Evolutionary conservation across 2,797 vertebrate genomes (phyloP), one percentile per base, ranked within the genome.

Genomic region (Streptopelia turtur): DNA sequence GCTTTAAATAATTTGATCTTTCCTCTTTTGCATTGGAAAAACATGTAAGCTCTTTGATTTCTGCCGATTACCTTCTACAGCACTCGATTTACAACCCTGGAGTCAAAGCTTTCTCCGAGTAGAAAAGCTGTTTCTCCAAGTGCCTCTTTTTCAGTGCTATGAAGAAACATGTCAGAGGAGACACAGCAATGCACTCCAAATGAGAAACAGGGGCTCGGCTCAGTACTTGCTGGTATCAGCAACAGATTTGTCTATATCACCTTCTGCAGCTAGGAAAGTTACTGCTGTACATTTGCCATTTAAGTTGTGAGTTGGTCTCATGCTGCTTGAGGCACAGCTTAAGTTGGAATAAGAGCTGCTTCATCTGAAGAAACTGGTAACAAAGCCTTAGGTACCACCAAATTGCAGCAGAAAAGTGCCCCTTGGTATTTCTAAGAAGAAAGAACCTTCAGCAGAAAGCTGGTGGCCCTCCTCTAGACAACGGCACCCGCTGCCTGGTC

Each of bases 221-320:
- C 93, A 78, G 91, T 95, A 33, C 94, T 94, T 94, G 94, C 95
- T 95, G 92, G 90, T 96, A 95, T 95, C 95, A 96, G 95, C 95
- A 96, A 96, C 94, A 96, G 96, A 97, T 97, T 97, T 96, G 94
- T 96, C 96, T 96, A 96, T 90, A 95, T 95, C 96, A 95, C 93
- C 95, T 97, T 96, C 96, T 96, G 96, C 91, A 93, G 93, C 95
- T 92, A 90, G 92, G 88, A 94, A 95, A 89, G 94, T 96, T 70
- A 63, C 71, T 95, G 90, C 81, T 37, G 74, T 85, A 64, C 74
- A 61, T 61, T 95, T 95, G 89, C 77, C 90, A 94, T 95, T 93
- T 93, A 45, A 81, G 84, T 94, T 87, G 70, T 33, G 50, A 97
- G 93, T 75, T 93, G 90, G 83, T 95, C 92, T 95, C 57, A 41